Evolutionary conservation across 2,888 invertebrate genomes (phyloP).

Genomic region (Strigamia crassipes): DNA sequence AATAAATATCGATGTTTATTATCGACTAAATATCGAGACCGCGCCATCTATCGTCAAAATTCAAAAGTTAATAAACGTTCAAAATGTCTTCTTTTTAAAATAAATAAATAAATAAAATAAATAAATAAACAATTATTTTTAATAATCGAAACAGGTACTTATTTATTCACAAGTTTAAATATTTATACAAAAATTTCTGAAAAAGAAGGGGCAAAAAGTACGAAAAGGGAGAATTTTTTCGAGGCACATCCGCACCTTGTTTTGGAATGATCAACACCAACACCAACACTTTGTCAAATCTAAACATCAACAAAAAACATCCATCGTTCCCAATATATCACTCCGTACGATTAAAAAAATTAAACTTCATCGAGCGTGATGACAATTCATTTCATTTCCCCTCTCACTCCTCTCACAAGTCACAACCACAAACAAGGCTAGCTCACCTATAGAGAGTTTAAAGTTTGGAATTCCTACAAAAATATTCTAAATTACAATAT

Average conservation of each 20-base stretch:
- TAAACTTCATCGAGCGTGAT: too few relatives aligned
- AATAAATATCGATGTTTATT: background rate
- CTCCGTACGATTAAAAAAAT: too few relatives aligned
- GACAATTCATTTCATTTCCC: background rate
- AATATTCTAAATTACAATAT: slow-evolving; percentile 29
- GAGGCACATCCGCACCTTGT: slow-evolving; percentile 8
- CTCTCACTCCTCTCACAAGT: background rate
- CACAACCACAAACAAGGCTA: slow-evolving; percentile 30
- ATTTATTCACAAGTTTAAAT: slow-evolving; percentile 28
- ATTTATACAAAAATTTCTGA: slow-evolving; percentile 8
- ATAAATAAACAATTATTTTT: background rate
- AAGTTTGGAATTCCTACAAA: slow-evolving; percentile 22
- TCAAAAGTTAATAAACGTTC: too few relatives aligned
- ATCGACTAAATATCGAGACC: background rate
- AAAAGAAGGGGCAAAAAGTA: background rate
- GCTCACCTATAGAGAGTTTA: slow-evolving; percentile 5
- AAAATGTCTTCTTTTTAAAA: too few relatives aligned
- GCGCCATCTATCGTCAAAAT: background rate
- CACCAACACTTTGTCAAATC: background rate
- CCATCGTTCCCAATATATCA: too few relatives aligned
- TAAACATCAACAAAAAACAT: background rate
- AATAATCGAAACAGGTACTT: background rate
- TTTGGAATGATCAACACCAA: background rate
- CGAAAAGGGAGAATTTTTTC: background rate
- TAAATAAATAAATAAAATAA: too few relatives aligned